Base-by-base conservation (phyloP, 2,888 invertebrate species). In the Agonum fuliginosum region DNA sequence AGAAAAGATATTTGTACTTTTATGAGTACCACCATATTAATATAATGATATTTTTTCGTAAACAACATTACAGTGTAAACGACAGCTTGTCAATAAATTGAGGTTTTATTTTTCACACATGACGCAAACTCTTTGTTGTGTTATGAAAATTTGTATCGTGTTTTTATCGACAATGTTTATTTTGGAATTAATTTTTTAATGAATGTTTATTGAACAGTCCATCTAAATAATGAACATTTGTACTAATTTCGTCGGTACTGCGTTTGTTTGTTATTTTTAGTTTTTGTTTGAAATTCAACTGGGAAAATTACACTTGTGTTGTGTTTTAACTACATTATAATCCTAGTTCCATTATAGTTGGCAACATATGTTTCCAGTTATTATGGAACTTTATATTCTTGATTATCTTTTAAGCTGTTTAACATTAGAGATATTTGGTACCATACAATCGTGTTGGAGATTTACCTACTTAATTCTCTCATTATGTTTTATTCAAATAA, bases 171-270 rank as follows among this genome's bases (percentile, higher is more conserved):
- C 12, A 10, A 12, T 24, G 12, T 24, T 24, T 54, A 24, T 54
- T 54, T 54, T 5, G 1, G 22, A 54, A 24, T 54, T 54, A 54
- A 48, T 54, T 54, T 37, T 54, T 54, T 54, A 24, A 54, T 22
- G 54, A 54, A 54, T 54, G 54, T 54, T 54, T 54, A 54, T 54
- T 54, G 54, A 22, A 54, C 54, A 27, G 24, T 22, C n/a, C 20
- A 12, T 46, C 54, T 24, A 24, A 54, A 54, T 27, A 54, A 54
- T 54, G 20, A 54, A 54, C 24, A 54, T n/a, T 54, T 54, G 22
- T 12, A 22, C 24, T 54, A 54, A 54, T 54, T 12, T 54, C 54
- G n/a, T 12, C n/a, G n/a, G n/a, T n/a, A 1, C 24, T n/a, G 54
- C 22, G n/a, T 54, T 54, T n/a, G n/a, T 24, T 54, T 54, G 10